Evolutionary conservation across 2,888 invertebrate genomes (phyloP).

Genomic region (Smittia aterrima): DNA sequence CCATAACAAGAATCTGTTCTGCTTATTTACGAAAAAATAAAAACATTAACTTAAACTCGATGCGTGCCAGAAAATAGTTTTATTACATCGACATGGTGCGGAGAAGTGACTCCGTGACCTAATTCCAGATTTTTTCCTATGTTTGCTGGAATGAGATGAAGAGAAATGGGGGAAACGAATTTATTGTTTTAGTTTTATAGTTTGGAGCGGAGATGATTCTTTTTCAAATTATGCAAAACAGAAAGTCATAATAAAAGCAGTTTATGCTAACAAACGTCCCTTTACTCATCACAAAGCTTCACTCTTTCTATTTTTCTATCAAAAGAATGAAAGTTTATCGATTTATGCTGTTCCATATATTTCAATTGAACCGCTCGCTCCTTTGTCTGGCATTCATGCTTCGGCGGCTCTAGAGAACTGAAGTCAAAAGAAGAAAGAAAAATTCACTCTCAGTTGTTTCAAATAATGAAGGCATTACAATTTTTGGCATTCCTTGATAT

Average conservation of each 20-base stretch:
- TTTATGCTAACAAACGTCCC: background rate
- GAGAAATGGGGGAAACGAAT: background rate
- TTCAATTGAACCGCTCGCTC: background rate
- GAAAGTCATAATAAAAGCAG: background rate
- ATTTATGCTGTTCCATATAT: slow-evolving; percentile 5
- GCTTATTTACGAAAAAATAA: slow-evolving; percentile 22
- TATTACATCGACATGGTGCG: background rate
- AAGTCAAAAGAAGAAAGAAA: background rate
- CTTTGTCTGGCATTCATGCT: slow-evolving; percentile 27
- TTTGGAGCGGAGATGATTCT: background rate
- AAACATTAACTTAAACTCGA: background rate
- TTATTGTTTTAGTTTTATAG: background rate
- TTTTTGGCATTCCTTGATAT: background rate
- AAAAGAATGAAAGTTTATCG: slow-evolving; percentile 4
- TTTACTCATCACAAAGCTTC: no score
- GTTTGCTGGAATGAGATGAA: background rate
- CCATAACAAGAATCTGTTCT: slow-evolving; percentile 23
- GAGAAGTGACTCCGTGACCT: slow-evolving; percentile 33
- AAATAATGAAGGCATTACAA: background rate
- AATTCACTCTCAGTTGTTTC: background rate
- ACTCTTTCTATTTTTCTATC: background rate
- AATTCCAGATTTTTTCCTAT: background rate
- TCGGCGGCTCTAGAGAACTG: background rate
- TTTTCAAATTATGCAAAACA: background rate
- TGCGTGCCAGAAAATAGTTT: background rate